phyloP scores from a whole-genome alignment of 2,113 vertebrate species.

The Sylvia atricapilla region DNA sequence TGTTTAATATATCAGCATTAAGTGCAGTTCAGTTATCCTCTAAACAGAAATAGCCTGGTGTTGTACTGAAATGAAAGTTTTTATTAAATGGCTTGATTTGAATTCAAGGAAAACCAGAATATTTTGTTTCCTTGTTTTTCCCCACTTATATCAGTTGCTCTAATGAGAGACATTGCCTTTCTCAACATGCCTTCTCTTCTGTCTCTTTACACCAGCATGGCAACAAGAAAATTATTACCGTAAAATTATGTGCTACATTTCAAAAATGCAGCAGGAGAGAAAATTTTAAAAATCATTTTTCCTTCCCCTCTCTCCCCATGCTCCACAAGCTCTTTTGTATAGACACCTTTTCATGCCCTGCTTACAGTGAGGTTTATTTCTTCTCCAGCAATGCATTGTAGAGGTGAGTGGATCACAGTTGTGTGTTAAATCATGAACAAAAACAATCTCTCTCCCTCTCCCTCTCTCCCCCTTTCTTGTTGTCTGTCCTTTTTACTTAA shows the following conservation, averaged over 20 bases:
- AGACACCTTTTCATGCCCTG: not conserved
- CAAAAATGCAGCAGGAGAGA: not conserved
- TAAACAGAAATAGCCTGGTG: not conserved
- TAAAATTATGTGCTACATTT: not conserved
- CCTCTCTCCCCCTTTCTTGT: not conserved
- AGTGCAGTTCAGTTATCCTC: not conserved
- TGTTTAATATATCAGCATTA: not conserved
- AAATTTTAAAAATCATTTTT: not conserved
- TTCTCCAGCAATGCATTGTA: not conserved
- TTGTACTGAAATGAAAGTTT: not conserved
- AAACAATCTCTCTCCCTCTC: not conserved
- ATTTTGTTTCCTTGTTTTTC: not conserved
- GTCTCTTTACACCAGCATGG: not conserved
- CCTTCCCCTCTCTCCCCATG: not conserved
- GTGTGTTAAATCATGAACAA: conserved; percentile 47
- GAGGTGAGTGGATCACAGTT: not conserved
- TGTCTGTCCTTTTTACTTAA: conserved; percentile 43
- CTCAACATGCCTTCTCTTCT: not conserved
- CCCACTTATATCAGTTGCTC: not conserved
- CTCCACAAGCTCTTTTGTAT: not conserved
- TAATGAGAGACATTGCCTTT: not conserved
- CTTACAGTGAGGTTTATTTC: not conserved
- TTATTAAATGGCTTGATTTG: not conserved
- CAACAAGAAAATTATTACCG: not conserved
- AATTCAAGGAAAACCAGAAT: not conserved